Evolutionary conservation across 2,113 vertebrate species (phyloP), one percentile per base, ranked within the genome.

Genomic region (Shinisaurus crocodilurus): DNA sequence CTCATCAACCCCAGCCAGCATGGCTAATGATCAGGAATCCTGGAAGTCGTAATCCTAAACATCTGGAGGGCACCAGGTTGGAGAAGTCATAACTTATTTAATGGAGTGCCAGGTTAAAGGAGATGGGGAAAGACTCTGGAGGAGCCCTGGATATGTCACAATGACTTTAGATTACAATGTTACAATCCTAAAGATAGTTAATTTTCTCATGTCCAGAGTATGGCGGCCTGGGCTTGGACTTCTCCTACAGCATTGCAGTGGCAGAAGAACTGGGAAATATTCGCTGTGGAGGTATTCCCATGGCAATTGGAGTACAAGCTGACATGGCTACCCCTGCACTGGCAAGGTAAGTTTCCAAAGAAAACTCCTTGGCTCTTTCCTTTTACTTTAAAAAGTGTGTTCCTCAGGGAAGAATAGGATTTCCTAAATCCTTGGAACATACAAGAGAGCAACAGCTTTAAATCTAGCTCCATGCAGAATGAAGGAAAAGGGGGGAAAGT

Each of bases 251-350:
- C 16, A 88, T 98, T 5, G 98, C 98, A 2, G 96, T 98, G 93
- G 95, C 98, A 45, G 98, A 99, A 91, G 98, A 99, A 92, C 95
- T 99, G 95, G 98, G 98, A 37, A 94, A 90, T 94, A 98, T 98
- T 91, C 96, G 20, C 85, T 98, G 98, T 63, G 98, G 97, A 90
- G 98, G 98, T 8, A 81, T 99, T 93, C 97, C 98, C n/a, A 97
- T 99, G 98, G 98, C 98, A 63, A 97, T 99, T 69, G 98, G 98
- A 8, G 98, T 98, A 12, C 98, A 99, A 92, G 92, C 85, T 50
- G 97, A 98, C 92, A 99, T 99, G 98, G 96, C 98, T 29, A 99
- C 98, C 54, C 98, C 98, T 6, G 98, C 98, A 16, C 97, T 99
- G 76, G 96, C 98, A 90, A 98, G 98, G 98, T 99, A 97, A 92